These are phyloP conservation scores for Eilema sororculum DNA, from an alignment of 2,888 invertebrate species.

Conservation along the genomic window DNA sequence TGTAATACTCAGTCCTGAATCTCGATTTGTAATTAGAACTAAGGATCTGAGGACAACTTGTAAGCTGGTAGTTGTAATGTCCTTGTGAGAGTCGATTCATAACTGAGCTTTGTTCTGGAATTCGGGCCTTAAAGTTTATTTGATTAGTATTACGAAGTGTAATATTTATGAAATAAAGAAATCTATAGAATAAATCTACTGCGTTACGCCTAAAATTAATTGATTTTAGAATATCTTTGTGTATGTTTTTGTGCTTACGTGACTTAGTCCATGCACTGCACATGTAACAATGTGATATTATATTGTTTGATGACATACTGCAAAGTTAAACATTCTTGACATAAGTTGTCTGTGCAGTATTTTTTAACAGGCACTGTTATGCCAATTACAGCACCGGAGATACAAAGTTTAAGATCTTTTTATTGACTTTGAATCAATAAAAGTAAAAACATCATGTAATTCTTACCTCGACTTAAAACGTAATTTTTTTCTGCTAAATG, in stretches of 20 bases:
- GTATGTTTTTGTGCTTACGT: constrained; percentile 65
- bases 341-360: not conserved
- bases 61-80: no score
- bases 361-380: constrained; percentile 26
- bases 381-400: not conserved
- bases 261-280: constrained; percentile 60
- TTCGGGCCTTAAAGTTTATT: not conserved
- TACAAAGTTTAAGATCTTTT: not conserved
- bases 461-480: not conserved
- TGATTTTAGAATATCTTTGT: constrained; percentile 20
- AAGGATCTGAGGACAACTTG: no score
- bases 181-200: not conserved
- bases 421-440: not conserved
- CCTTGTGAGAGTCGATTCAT: no score
- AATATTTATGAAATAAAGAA: not conserved
- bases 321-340: not conserved
- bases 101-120: no score
- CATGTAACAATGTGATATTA: constrained; percentile 27
- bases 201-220: constrained; percentile 21
- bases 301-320: not conserved
- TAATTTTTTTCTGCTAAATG: constrained; percentile 1
- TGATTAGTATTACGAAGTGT: not conserved
- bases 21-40: no score
- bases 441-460: constrained; percentile 4
- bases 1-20: no score